Conservation (phyloP, 2,113 vertebrate genomes). For the Gymnarchus niloticus region DNA sequence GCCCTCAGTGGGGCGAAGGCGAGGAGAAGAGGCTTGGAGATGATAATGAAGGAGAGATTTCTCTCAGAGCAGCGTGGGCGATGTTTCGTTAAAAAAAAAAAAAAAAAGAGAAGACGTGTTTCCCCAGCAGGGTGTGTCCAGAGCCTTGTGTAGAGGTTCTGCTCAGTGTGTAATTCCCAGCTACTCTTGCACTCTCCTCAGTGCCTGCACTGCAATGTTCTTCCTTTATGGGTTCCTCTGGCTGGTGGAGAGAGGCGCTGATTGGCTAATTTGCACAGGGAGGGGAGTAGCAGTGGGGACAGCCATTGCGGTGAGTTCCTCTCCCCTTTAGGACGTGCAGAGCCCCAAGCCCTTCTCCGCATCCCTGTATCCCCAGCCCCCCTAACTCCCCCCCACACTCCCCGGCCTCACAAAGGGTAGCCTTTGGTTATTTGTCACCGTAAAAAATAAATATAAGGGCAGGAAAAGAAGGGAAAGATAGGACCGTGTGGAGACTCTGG, state of each 20-base stretch:
- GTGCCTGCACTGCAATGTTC: constrained; percentile 76
- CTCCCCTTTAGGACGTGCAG: constrained; percentile 65
- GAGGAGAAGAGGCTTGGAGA: constrained; percentile 64
- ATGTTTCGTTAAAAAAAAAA: constrained; percentile 58
- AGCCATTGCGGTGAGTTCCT: constrained; percentile 71
- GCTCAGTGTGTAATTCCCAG: constrained; percentile 63
- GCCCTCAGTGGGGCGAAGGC: constrained; percentile 67
- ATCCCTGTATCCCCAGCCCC: constrained; percentile 26
- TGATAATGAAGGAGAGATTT: constrained; percentile 67
- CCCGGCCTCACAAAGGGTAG: constrained; percentile 34
- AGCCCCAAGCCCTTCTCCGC: constrained; percentile 53
- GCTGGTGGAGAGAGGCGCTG: constrained; percentile 62
- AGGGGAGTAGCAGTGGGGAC: constrained; percentile 63
- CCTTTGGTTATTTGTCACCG: constrained; percentile 9
- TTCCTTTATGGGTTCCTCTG: constrained; percentile 76
- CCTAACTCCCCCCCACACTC: background rate
- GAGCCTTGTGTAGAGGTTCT: constrained; percentile 67
- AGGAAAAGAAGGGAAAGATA: background rate
- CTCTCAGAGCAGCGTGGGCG: constrained; percentile 70
- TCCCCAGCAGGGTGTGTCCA: constrained; percentile 76
- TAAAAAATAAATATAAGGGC: background rate
- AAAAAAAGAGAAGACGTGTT: constrained; percentile 65
- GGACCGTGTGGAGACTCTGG: background rate
- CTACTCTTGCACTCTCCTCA: constrained; percentile 71
- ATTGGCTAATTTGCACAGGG: constrained; percentile 76